Percentiles rank a stretch among this genome's conserved stretches.
These are phyloP conservation scores for Cladopsammia gracilis DNA, from an alignment of 64 coral and sea anemone genomes.

Conservation along the genomic window DNA sequence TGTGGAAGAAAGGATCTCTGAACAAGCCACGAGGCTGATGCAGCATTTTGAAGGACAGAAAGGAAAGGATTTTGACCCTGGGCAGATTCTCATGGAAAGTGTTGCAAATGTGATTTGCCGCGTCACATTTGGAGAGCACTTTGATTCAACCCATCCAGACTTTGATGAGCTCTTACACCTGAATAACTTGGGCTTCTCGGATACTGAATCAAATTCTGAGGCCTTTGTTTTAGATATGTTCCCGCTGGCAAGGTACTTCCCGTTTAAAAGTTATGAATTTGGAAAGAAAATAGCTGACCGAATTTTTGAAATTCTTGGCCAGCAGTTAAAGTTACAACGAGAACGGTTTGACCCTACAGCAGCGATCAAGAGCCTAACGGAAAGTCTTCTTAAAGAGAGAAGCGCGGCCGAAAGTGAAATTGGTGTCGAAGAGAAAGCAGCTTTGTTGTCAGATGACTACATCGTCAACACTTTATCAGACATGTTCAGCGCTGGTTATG, in stretches of 20 bases:
- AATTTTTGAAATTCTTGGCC: conserved; percentile 27
- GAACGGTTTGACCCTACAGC: conserved; percentile 4
- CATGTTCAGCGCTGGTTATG: conserved; percentile 77
- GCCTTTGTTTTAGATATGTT: conserved; percentile 59
- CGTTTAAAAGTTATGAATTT: conserved; percentile 44
- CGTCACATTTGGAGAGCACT: conserved; percentile 70
- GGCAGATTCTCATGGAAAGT: conserved; percentile 29
- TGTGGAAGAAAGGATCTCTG: conserved; percentile 48
- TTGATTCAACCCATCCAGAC: conserved; percentile 56
- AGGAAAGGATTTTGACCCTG: conserved; percentile 55
- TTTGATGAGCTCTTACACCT: conserved; percentile 34
- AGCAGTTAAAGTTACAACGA: conserved; percentile 22
- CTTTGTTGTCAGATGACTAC: conserved; percentile 59
- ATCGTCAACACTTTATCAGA: conserved; percentile 54
- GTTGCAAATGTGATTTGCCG: conserved; percentile 78
- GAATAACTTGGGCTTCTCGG: not conserved
- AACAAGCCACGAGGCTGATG: conserved; percentile 23
- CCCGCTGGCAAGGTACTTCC: conserved; percentile 63
- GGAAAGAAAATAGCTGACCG: not conserved
- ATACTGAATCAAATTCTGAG: not conserved
- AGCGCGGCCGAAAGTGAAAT: conserved; percentile 28
- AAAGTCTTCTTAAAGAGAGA: conserved; percentile 23
- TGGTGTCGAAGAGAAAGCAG: conserved; percentile 24
- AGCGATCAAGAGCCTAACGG: conserved; percentile 16
- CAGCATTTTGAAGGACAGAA: conserved; percentile 36